These are phyloP conservation scores for Orthonyx spaldingii DNA, from an alignment of 2,113 vertebrate species.

Conservation along the genomic window DNA sequence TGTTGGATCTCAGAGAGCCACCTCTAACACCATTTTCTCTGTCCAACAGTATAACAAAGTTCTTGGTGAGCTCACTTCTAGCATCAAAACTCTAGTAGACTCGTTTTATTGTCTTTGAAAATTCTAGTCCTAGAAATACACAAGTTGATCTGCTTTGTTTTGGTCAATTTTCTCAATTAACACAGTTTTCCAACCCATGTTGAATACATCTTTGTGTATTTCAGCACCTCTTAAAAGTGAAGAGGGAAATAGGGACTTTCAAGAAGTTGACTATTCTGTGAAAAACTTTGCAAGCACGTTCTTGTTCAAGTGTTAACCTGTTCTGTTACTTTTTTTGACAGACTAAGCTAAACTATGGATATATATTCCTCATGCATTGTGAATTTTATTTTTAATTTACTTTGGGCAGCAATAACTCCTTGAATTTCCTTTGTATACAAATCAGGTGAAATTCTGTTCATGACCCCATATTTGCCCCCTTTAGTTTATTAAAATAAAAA, in stretches of 20 bases:
- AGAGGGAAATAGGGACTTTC: neutral
- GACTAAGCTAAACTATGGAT: neutral
- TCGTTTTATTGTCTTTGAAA: neutral
- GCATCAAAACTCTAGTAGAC: neutral
- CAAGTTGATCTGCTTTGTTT: neutral
- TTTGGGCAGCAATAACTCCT: neutral
- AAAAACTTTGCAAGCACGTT: neutral
- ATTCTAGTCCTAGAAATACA: neutral
- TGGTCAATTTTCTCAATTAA: neutral
- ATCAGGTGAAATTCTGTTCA: neutral
- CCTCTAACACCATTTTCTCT: neutral
- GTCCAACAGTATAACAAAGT: neutral
- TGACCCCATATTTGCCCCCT: neutral
- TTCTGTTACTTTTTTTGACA: neutral
- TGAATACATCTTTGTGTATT: neutral
- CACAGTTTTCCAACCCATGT: neutral
- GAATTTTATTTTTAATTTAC: neutral
- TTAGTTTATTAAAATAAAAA: neutral
- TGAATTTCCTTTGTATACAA: neutral
- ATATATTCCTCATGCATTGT: neutral
- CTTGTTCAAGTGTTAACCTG: neutral
- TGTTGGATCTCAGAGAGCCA: neutral
- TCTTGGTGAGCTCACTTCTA: neutral
- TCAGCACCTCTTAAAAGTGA: neutral
- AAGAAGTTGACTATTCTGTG: neutral